Percentiles rank a stretch among this genome's conserved stretches.
Conservation (phyloP, 1,140 invertebrate genomes). For the Bombus superbus region DNA sequence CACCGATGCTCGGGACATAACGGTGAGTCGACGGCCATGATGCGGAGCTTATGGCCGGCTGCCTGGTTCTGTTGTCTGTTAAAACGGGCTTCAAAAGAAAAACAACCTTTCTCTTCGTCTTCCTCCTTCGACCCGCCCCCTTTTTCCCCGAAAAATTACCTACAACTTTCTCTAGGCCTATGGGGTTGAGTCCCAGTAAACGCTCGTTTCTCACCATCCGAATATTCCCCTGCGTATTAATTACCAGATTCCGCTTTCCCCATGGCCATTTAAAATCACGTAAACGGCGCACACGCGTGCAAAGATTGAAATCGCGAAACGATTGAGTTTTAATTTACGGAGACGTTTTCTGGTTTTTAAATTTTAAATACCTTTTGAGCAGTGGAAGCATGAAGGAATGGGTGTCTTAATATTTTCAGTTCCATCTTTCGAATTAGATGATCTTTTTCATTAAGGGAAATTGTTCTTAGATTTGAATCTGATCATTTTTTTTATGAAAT, state of each 20-base stretch:
- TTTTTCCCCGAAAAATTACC: conserved; percentile 7
- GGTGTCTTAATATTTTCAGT: not conserved
- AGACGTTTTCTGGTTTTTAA: not conserved
- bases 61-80: conserved; percentile 62
- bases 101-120: conserved; percentile 71
- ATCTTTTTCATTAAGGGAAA: not conserved
- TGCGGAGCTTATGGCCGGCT: conserved; percentile 68
- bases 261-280: not conserved
- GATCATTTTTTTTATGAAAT: not conserved
- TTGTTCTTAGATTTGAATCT: too few species aligned
- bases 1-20: conserved; percentile 72
- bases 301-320: not conserved
- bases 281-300: not conserved
- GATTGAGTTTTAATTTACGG: not conserved
- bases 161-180: conserved; percentile 10
- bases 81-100: conserved; percentile 71
- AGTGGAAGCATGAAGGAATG: too few species aligned
- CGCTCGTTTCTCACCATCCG: conserved; percentile 53
- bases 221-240: conserved; percentile 48
- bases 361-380: not conserved
- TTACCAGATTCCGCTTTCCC: conserved; percentile 3
- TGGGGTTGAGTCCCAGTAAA: conserved; percentile 52
- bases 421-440: too few species aligned
- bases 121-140: conserved; percentile 11
- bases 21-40: conserved; percentile 76